These are phyloP conservation scores for Leptinotarsa juncta DNA, from an alignment of 2,888 invertebrate genomes.

Conservation along the genomic window DNA sequence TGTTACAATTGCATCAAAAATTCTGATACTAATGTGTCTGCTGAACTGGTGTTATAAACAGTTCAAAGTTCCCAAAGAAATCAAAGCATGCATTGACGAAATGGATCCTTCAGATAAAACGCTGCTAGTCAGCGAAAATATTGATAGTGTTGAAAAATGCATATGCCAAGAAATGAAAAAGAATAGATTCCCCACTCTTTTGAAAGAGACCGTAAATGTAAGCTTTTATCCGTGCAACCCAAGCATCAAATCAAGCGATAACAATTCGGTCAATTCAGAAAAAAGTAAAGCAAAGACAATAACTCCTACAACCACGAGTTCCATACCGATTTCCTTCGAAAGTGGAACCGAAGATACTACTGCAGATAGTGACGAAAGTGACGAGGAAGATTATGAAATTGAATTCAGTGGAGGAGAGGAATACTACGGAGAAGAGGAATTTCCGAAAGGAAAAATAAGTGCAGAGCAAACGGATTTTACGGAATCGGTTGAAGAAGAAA, in stretches of 20 bases:
- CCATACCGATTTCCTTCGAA: constrained; percentile 24
- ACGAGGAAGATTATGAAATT: constrained; percentile 36
- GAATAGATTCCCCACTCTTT: constrained; percentile 18
- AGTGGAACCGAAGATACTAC: constrained; percentile 27
- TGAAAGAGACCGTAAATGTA: constrained; percentile 45
- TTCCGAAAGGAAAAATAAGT: not conserved
- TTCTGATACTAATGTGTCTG: constrained; percentile 55
- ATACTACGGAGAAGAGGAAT: constrained; percentile 4
- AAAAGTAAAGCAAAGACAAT: constrained; percentile 14
- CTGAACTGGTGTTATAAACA: constrained; percentile 57
- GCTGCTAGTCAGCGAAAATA: constrained; percentile 42
- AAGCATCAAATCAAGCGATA: constrained; percentile 37
- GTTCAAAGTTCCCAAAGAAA: constrained; percentile 39
- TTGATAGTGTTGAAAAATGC: constrained; percentile 38
- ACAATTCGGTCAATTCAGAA: constrained; percentile 29
- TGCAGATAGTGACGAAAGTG: constrained; percentile 19
- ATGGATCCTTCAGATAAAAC: constrained; percentile 41
- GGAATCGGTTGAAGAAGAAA: constrained; percentile 10
- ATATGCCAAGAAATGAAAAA: constrained; percentile 37
- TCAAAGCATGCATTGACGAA: constrained; percentile 32
- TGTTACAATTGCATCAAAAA: constrained; percentile 53
- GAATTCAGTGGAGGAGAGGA: constrained; percentile 20
- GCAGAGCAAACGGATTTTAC: constrained; percentile 26
- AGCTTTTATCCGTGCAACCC: constrained; percentile 41
- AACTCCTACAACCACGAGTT: constrained; percentile 23